A percentile compares a stretch with the other conserved stretches of the same genome.
Conservation (phyloP, 2,113 vertebrate species). For the Pterocles gutturalis region DNA sequence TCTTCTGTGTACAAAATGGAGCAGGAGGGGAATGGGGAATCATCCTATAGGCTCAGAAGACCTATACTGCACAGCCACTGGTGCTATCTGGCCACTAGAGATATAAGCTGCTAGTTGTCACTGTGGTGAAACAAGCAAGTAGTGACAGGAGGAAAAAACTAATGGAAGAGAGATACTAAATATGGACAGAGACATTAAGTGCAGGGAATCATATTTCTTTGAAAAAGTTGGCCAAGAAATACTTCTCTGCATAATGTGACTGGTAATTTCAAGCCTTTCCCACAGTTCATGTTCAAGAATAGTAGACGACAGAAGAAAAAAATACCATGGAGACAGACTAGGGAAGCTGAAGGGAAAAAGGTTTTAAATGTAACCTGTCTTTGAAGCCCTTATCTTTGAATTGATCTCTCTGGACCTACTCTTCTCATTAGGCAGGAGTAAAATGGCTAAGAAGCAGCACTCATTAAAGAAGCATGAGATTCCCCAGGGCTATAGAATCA, state of each 20-base stretch:
- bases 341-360: background rate
- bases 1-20: background rate
- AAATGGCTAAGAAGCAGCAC: background rate
- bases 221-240: background rate
- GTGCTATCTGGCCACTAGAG: background rate
- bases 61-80: background rate
- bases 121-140: background rate
- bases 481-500: conserved; percentile 8
- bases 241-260: background rate
- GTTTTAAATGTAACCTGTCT: conserved; percentile 15
- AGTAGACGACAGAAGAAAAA: background rate
- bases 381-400: conserved; percentile 48
- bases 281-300: background rate
- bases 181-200: background rate
- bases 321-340: background rate
- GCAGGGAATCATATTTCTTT: background rate
- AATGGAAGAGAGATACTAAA: background rate
- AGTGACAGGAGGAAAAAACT: background rate
- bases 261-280: background rate
- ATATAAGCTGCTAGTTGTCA: background rate
- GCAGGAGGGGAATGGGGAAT: background rate
- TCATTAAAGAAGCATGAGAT: conserved; percentile 36
- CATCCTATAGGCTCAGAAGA: background rate
- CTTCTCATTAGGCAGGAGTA: conserved; percentile 32
- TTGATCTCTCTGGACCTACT: conserved; percentile 22